These are phyloP conservation scores for Oegoconia quadripuncta DNA, from an alignment of 2,888 invertebrate genomes.

Conservation along the genomic window DNA sequence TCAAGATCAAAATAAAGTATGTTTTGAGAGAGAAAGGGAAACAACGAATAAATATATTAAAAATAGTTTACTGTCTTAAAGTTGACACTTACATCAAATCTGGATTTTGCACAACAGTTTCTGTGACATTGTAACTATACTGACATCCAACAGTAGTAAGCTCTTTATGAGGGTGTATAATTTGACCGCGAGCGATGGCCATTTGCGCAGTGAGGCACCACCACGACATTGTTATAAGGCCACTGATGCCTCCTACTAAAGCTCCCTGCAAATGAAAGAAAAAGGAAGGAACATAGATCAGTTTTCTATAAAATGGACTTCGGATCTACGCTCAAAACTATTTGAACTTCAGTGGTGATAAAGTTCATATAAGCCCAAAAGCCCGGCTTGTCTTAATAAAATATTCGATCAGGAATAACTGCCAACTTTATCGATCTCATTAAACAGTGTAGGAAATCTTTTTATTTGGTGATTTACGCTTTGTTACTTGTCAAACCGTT, in stretches of 20 bases:
- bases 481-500: too few relatives aligned
- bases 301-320: not conserved
- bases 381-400: too few relatives aligned
- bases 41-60: not conserved
- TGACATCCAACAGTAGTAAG: constrained; percentile 81
- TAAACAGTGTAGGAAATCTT: too few relatives aligned
- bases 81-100: constrained; percentile 20
- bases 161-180: constrained; percentile 82
- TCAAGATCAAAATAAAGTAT: too few relatives aligned
- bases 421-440: too few relatives aligned
- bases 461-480: too few relatives aligned
- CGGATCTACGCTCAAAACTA: not conserved
- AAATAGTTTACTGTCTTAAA: not conserved
- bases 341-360: too few relatives aligned
- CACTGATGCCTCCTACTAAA: constrained; percentile 77
- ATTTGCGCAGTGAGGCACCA: constrained; percentile 81
- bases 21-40: not conserved
- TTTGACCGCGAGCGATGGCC: constrained; percentile 80
- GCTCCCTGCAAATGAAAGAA: constrained; percentile 67
- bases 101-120: constrained; percentile 8
- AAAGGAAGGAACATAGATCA: not conserved
- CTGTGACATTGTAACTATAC: constrained; percentile 76
- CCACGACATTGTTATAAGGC: constrained; percentile 78
- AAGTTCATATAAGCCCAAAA: too few relatives aligned
- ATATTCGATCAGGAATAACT: too few relatives aligned